Conservation (phyloP, 2,797 vertebrate genomes). For the Malacoraja senta region DNA sequence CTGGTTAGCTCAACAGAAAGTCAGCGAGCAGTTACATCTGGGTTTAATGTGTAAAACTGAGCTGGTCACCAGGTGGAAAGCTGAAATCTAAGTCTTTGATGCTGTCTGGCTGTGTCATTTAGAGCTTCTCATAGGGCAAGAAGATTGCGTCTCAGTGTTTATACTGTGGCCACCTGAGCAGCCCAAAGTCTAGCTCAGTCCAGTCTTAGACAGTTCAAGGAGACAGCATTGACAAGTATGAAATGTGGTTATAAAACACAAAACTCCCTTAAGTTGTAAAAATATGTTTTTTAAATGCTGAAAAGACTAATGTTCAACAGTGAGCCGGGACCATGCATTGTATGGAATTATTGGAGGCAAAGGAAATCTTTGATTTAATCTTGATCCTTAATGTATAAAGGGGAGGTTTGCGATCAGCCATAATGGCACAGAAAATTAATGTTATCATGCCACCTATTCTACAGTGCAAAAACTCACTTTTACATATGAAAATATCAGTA, state of each 20-base stretch:
- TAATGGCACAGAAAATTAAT: slow-evolving; percentile 42
- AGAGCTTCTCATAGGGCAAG: slow-evolving; percentile 46
- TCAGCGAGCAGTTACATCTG: slow-evolving; percentile 60
- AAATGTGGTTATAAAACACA: neutral
- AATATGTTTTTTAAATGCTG: slow-evolving; percentile 39
- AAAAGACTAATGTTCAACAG: slow-evolving; percentile 45
- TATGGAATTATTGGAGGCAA: slow-evolving; percentile 42
- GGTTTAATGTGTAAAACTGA: slow-evolving; percentile 51
- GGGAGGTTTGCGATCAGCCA: slow-evolving; percentile 46
- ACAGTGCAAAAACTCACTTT: neutral
- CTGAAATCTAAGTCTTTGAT: slow-evolving; percentile 47
- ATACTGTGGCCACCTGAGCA: slow-evolving; percentile 43
- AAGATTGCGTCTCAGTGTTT: slow-evolving; percentile 48
- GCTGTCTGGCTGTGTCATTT: slow-evolving; percentile 52
- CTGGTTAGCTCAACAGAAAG: slow-evolving; percentile 78
- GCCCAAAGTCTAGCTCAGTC: slow-evolving; percentile 45
- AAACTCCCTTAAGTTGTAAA: slow-evolving; percentile 38
- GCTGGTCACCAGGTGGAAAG: neutral
- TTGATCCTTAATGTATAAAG: slow-evolving; percentile 44
- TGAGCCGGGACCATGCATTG: slow-evolving; percentile 41
- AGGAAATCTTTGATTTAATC: slow-evolving; percentile 42
- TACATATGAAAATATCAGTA: neutral
- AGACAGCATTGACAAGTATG: slow-evolving; percentile 43
- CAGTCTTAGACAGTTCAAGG: slow-evolving; percentile 29
- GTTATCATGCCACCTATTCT: slow-evolving; percentile 41